Base-by-base conservation (phyloP, 2,888 invertebrate genomes). In the Thereva unica region DNA sequence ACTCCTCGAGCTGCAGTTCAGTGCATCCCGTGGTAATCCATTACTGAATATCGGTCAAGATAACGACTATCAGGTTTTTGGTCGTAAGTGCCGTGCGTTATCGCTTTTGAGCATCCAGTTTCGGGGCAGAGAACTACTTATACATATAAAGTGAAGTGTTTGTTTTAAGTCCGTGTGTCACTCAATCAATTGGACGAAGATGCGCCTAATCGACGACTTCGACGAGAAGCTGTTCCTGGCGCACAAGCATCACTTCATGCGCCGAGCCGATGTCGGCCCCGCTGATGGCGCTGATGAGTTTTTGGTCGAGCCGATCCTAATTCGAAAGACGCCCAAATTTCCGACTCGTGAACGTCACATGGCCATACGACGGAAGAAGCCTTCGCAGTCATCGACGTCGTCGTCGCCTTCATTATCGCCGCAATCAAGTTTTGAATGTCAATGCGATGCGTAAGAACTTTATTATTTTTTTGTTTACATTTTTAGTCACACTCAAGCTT, bases 291-390 rank as follows among this genome's bases (percentile, higher is more conserved):
- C 42, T 23, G 71, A 71, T 63, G 71, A 71, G 35, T 69, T 73
- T 44, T 75, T 76, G 69, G 76, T 80, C 70, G 80, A 82, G 68
- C 82, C 82, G 69, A 79, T 82, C 72, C 74, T 78, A 50, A 76
- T 80, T 61, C 78, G 84, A 72, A 85, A 84, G 73, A 85, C 84
- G 50, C 87, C 89, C 65, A 86, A 86, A 74, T 89, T 89, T 76
- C 88, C 87, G 1, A 87, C 87, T 1, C 83, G 89, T 50, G 88
- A 89, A 75, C 84, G 89, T 71, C 87, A 89, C 77, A 85, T 85
- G 74, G 89, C 89, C 45, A 85, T 89, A 50, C 81, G 88, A 64
- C 84, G 89, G 71, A 84, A 84, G 70, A 84, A 82, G 71, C 83
- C 82, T 45, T 67, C 71, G 53, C 68, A 69, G 8, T 64, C 69